Conservation (phyloP, 2,888 invertebrate species). For the Geotrupes spiniger region DNA sequence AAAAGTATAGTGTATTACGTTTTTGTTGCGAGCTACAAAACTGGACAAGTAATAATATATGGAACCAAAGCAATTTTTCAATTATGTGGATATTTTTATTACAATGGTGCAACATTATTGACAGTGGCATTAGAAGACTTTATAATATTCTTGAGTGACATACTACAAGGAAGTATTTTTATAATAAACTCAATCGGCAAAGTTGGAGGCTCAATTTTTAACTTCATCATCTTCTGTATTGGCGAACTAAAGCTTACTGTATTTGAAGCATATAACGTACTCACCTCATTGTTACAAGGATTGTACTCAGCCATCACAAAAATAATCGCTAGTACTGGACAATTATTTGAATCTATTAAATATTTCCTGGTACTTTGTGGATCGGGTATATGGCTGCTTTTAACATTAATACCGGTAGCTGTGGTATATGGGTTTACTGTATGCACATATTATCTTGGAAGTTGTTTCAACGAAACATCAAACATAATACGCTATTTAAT, state of each 20-base stretch:
- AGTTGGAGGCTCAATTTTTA: slow-evolving; percentile 6
- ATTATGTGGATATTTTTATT: slow-evolving; percentile 14
- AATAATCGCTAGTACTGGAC: slow-evolving; percentile 22
- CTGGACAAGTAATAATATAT: slow-evolving; percentile 34
- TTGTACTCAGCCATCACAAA: slow-evolving; percentile 17
- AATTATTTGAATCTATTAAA: slow-evolving; percentile 31
- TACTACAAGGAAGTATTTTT: slow-evolving; percentile 20
- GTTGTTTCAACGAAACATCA: slow-evolving; percentile 20
- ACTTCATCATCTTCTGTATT: slow-evolving; percentile 13
- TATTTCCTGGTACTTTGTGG: slow-evolving; percentile 37
- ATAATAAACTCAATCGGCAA: slow-evolving; percentile 2
- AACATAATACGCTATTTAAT: slow-evolving; percentile 7
- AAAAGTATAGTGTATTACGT: slow-evolving; percentile 20
- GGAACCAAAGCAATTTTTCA: slow-evolving; percentile 18
- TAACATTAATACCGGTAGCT: slow-evolving; percentile 36
- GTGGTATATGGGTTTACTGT: slow-evolving; percentile 28
- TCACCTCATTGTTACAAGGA: slow-evolving; percentile 1
- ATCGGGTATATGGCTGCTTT: slow-evolving; percentile 39
- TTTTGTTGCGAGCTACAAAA: slow-evolving; percentile 31
- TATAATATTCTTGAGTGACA: slow-evolving; percentile 33
- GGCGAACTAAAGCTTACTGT: slow-evolving; percentile 6
- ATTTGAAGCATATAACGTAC: background rate
- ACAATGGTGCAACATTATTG: slow-evolving; percentile 21
- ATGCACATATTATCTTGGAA: slow-evolving; percentile 24
- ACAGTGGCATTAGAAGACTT: slow-evolving; percentile 35